These are phyloP conservation scores for Myiopsitta monachus DNA, from an alignment of 2,113 vertebrate species.

Conservation along the genomic window DNA sequence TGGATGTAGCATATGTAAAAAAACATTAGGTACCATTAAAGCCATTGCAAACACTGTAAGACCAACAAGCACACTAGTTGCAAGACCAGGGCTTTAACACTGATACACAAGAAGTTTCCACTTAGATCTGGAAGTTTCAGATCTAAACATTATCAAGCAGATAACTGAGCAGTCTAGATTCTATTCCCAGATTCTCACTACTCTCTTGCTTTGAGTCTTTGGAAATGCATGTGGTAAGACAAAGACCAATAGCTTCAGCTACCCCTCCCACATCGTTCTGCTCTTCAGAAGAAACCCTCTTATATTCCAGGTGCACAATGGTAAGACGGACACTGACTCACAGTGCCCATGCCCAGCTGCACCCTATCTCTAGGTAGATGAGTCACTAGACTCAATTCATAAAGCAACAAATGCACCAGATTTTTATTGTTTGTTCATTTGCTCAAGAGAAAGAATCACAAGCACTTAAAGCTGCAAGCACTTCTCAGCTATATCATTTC, in stretches of 20 bases:
- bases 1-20: not conserved
- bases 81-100: not conserved
- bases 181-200: not conserved
- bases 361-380: not conserved
- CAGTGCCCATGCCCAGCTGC: not conserved
- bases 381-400: not conserved
- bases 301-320: not conserved
- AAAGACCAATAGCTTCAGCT: not conserved
- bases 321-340: not conserved
- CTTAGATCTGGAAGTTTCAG: not conserved
- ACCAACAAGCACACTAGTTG: not conserved
- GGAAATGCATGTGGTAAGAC: not conserved
- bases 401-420: not conserved
- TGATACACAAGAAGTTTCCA: not conserved
- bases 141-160: not conserved
- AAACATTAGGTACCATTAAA: not conserved
- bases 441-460: not conserved
- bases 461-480: not conserved
- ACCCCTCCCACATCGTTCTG: not conserved
- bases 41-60: not conserved
- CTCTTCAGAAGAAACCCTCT: not conserved
- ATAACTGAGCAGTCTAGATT: not conserved
- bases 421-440: not conserved
- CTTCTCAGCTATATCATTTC: not conserved
- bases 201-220: not conserved